Percentiles rank a stretch among this genome's conserved stretches.
Conservation (phyloP, 2,113 vertebrate genomes). For the Syngnathus typhle region DNA sequence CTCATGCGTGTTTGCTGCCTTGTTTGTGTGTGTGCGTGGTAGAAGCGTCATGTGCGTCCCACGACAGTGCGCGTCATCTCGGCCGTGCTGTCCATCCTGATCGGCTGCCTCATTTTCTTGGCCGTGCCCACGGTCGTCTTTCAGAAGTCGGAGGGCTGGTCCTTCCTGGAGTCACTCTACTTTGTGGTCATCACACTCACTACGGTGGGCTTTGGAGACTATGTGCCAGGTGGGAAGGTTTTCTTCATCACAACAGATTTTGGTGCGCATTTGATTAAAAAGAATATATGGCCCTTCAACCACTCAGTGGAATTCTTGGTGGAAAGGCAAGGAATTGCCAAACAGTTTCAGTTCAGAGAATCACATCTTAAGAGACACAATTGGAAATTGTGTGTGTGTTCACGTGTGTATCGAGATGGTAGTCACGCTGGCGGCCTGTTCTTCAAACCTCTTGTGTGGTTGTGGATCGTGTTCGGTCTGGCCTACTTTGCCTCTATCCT, state of each 20-base stretch:
- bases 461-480: conserved; percentile 88
- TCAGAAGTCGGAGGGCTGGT: conserved; percentile 78
- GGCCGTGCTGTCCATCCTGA: conserved; percentile 81
- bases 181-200: conserved; percentile 89
- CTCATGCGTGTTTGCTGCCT: neutral
- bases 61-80: conserved; percentile 80
- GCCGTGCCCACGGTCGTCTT: conserved; percentile 80
- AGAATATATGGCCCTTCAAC: too few species aligned
- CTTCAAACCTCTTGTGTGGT: conserved; percentile 84
- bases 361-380: neutral
- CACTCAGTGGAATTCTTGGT: too few species aligned
- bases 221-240: conserved; percentile 75
- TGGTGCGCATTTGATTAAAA: too few species aligned
- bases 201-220: conserved; percentile 89
- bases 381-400: neutral
- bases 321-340: too few species aligned
- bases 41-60: conserved; percentile 79
- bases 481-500: conserved; percentile 92
- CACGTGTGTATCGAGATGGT: conserved; percentile 39
- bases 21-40: conserved; percentile 16
- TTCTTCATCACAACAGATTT: too few species aligned
- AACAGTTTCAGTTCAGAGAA: too few species aligned
- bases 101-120: conserved; percentile 86
- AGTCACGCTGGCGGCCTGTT: conserved; percentile 48
- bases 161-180: conserved; percentile 79